phyloP scores from a whole-genome alignment of 2,888 invertebrate species.

The Rhogogaster chlorosoma region DNA sequence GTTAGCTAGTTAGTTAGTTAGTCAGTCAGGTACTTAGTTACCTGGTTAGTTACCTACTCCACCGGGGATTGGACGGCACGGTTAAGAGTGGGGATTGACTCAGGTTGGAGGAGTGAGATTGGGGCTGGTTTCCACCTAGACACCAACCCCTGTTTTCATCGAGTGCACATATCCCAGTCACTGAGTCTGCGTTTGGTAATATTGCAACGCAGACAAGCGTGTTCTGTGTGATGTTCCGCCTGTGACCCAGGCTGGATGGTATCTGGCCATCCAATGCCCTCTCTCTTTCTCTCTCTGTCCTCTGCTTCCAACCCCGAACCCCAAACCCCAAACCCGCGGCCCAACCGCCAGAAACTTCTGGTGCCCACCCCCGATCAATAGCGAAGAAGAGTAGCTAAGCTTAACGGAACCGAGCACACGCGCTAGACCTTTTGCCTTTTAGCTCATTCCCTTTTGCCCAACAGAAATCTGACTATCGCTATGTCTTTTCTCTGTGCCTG shows the following conservation, averaged over 20 bases:
- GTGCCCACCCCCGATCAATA: constrained; percentile 49
- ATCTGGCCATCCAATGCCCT: not conserved
- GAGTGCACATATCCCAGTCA: constrained; percentile 7
- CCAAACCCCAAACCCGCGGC: constrained; percentile 1
- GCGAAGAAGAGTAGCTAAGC: constrained; percentile 48
- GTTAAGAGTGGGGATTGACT: not conserved
- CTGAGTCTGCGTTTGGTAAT: not conserved
- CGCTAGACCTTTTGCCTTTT: constrained; percentile 35
- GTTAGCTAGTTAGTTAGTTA: constrained; percentile 15
- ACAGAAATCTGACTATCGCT: not conserved
- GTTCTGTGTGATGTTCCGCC: constrained; percentile 1
- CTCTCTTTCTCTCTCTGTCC: not conserved
- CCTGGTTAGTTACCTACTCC: constrained; percentile 22
- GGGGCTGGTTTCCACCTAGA: constrained; percentile 1
- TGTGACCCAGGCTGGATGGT: constrained; percentile 37
- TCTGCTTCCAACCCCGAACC: not conserved
- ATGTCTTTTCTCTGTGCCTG: constrained; percentile 16
- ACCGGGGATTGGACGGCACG: constrained; percentile 9
- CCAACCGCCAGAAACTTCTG: constrained; percentile 40
- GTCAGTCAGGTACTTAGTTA: constrained; percentile 39
- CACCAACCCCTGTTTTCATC: constrained; percentile 2
- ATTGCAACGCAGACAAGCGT: constrained; percentile 21
- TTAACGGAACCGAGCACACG: constrained; percentile 43
- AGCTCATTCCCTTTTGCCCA: not conserved
- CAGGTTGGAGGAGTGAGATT: not conserved